Percentiles rank a stretch among this genome's conserved stretches.
These are phyloP conservation scores for Glossosoma conforme DNA, from an alignment of 1,140 invertebrate genomes.

Conservation along the genomic window DNA sequence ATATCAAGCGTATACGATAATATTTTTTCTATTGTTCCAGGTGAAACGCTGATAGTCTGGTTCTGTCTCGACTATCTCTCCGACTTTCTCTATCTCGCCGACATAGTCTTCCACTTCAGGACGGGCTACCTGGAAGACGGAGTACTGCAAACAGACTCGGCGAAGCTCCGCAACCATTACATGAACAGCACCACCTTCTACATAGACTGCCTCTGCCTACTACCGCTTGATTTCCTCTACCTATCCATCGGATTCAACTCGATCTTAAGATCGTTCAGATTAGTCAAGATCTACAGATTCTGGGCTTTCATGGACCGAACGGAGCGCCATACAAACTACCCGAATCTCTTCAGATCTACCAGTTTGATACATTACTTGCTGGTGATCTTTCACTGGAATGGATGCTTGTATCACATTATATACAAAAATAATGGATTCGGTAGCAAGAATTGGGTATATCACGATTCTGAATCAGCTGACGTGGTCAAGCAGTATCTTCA, in stretches of 20 bases:
- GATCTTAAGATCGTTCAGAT: constrained; percentile 90
- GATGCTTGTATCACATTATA: constrained; percentile 94
- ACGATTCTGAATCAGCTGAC: constrained; percentile 74
- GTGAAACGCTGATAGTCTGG: constrained; percentile 88
- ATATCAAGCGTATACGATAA: too few relatives aligned
- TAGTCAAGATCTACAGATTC: constrained; percentile 97
- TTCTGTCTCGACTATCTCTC: constrained; percentile 95
- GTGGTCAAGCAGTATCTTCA: constrained; percentile 93
- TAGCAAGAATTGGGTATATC: constrained; percentile 86
- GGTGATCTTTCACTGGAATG: constrained; percentile 99
- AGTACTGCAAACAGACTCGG: constrained; percentile 91
- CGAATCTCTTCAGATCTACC: constrained; percentile 92
- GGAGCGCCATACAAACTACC: constrained; percentile 97
- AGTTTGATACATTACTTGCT: constrained; percentile 94
- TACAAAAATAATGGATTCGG: constrained; percentile 92
- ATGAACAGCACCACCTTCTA: constrained; percentile 99
- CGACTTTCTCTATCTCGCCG: constrained; percentile 92
- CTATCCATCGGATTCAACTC: constrained; percentile 97
- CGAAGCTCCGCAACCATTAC: constrained; percentile 91
- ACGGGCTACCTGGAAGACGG: constrained; percentile 95
- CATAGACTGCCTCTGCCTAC: constrained; percentile 95
- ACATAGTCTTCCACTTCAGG: constrained; percentile 95
- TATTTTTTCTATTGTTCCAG: constrained; percentile 45
- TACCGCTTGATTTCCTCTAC: constrained; percentile 97
- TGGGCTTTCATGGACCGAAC: constrained; percentile 98